Evolutionary conservation across 2,888 invertebrate species (phyloP).

Genomic region (Bellardia pandia): DNA sequence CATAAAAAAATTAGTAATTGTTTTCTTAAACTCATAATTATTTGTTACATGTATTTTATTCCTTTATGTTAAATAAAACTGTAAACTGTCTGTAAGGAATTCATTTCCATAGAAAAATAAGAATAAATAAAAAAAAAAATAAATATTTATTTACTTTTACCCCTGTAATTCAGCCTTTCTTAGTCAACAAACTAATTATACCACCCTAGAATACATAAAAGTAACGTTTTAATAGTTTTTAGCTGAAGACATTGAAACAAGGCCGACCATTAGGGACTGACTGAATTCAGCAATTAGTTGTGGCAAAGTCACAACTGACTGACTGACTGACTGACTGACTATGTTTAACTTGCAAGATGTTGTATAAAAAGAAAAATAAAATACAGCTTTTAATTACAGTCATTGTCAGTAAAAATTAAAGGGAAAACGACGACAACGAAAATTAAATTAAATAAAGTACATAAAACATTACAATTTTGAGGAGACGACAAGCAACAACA

Average conservation of each 20-base stretch:
- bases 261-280: not conserved
- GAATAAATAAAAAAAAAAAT: too few species aligned
- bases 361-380: conserved; percentile 42
- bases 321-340: not conserved
- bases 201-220: too few species aligned
- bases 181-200: too few species aligned
- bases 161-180: too few species aligned
- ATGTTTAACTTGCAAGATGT: conserved; percentile 24
- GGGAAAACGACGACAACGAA: not conserved
- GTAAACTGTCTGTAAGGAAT: too few species aligned
- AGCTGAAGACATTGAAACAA: not conserved
- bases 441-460: conserved; percentile 37
- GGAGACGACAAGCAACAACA: not conserved
- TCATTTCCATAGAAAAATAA: too few species aligned
- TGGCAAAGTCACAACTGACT: not conserved
- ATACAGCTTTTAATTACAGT: conserved; percentile 63
- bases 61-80: too few species aligned
- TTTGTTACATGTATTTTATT: too few species aligned
- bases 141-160: too few species aligned
- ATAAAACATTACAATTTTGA: conserved; percentile 14
- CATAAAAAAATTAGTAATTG: too few species aligned
- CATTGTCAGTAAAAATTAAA: conserved; percentile 67
- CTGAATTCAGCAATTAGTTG: conserved; percentile 1
- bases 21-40: too few species aligned
- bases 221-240: not conserved